Base-by-base conservation (phyloP, 1,140 invertebrate genomes). In the Drosophila nannoptera region DNA sequence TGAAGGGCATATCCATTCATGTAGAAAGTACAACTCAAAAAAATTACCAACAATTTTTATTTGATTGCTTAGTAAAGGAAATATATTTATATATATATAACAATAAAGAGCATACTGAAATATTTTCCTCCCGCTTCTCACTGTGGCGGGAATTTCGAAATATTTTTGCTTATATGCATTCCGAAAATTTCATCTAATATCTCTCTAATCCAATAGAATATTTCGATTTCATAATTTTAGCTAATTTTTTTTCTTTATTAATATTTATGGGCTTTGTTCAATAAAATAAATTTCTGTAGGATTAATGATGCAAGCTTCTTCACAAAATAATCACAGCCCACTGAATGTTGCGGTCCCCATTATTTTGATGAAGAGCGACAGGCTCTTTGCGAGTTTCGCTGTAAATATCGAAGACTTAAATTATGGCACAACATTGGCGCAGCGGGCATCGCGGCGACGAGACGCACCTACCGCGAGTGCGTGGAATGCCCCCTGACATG, bases 311-410 rank as follows among this genome's bases (percentile, higher is more conserved):
- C 48, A 58, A 69, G 58, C 48, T 16, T 32, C n/a, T 3, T 42
- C 43, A 42, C 35, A 63, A 33, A 64, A 52, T 52, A 31, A 22
- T 29, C 9, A 58, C 35, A 9, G 38, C 62, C 38, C 53, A 56
- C 32, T 53, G 31, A 64, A 58, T 52, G 42, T 52, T 60, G 33
- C 54, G 50, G 35, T 14, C 42, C 54, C 66, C 67, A 75, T 82
- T 75, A 75, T 83, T 78, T 72, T 82, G 78, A 82, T 82, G 78
- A 14, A 43, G 40, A 14, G 72, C 55, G 60, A 53, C 77, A 64
- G 73, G 68, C 36, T 52, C 50, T 45, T 63, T 64, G 66, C 56
- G 77, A 77, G 65, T 77, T 82, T 64, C 53, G 78, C 71, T 68
- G 75, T 83, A 83, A 83, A 83, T 40, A 40, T 40, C 38, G 40